Evolutionary conservation across 2,113 vertebrate genomes (phyloP), one percentile per base, ranked within the genome.

Genomic region (Empidonax alnorum): DNA sequence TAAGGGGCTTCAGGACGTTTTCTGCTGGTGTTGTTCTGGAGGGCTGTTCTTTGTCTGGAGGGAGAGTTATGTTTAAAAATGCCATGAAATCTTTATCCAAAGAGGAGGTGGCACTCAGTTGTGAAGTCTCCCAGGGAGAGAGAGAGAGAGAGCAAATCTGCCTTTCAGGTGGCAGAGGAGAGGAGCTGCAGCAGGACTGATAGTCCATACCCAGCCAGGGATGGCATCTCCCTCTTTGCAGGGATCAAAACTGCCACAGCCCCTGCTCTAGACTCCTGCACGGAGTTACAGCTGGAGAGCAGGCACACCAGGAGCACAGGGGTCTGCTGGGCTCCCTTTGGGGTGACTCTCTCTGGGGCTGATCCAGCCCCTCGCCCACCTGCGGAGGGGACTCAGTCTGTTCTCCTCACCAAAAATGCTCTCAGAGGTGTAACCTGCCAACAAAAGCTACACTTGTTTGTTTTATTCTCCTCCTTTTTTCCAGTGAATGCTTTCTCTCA

Each of bases 381-480:
- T 92, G 75, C 2, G 2, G 15, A 69, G 85, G 79, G 58, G 58
- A 22, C 67, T 91, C 90, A 46, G 71, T 66, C 87, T 85, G 84
- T 46, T 50, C 59, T 58, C 37, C 68, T 79, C 67, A 92, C 49
- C 88, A 85, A 24, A 59, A 93, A 90, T 65, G 79, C 62, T 87
- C 67, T 95, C 80, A 61, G 81, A 78, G 88, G 35, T 1, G 0
- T 12, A 7, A 27, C 74, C 68, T 89, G 95, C 95, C 97, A 97
- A 93, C 44, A 91, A 74, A 92, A 96, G 84, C 93, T 90, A 82
- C 79, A 30, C 81, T 95, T 96, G 85, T 92, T 96, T 96, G 79
- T 92, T 95, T 96, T 94, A 83, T 87, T 84, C 73, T 61, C 74
- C 56, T 58, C 8, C 56, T 41, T 87, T 93, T 93, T 76, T 91